A percentile compares a stretch with the other conserved stretches of the same genome.
Evolutionary conservation across 2,888 invertebrate species (phyloP).

Genomic region (Unio delphinus): DNA sequence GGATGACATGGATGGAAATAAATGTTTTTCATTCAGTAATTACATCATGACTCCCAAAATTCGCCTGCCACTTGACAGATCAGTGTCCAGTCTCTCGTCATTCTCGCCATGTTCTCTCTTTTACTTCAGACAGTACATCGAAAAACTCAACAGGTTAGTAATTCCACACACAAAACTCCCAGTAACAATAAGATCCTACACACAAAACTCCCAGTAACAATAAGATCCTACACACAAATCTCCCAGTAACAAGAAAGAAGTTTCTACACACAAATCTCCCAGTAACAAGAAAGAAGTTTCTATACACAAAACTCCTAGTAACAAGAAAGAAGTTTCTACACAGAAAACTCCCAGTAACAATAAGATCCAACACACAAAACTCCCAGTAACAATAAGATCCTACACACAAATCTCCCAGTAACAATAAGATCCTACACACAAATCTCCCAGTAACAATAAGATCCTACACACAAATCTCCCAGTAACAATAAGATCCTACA

Average conservation of each 20-base stretch:
- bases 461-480: neutral
- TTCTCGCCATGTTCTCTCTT: constrained; percentile 27
- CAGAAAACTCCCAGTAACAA: no score
- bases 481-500: neutral
- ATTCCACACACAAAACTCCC: neutral
- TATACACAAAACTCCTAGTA: no score
- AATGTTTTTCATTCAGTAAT: constrained; percentile 35
- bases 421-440: no score
- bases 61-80: constrained; percentile 25
- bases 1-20: constrained; percentile 39
- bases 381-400: no score
- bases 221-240: neutral
- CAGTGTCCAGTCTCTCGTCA: constrained; percentile 25
- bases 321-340: no score
- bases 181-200: neutral
- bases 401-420: no score
- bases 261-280: no score
- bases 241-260: no score
- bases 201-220: neutral
- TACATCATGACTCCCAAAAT: constrained; percentile 35
- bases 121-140: constrained; percentile 23
- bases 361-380: no score
- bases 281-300: no score
- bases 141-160: constrained; percentile 16
- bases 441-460: no score